Evolutionary conservation across 37 sponge, comb jelly and placozoan species (phyloP), one percentile per base, ranked within the genome.

Genomic region (Halisarca cf. caerulea): DNA sequence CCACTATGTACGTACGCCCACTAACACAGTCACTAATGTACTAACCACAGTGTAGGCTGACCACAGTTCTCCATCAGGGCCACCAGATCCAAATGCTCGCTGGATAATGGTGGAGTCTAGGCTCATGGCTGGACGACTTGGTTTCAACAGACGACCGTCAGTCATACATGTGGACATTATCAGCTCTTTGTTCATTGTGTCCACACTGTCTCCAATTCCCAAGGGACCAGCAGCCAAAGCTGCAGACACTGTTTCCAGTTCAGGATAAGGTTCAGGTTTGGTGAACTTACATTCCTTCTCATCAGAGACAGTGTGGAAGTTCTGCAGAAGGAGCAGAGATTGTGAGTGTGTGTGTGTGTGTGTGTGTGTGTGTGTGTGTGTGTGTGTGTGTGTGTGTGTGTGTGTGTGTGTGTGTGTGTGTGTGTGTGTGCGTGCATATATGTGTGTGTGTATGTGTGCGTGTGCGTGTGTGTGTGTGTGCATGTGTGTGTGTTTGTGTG

Each of bases 161-260:
- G 27, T 14, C 88, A 87, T 90, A 47, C 94, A 93, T 33, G 90
- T 93, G 3, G 89, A 80, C 88, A 93, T 84, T 58, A 93, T 89
- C 36, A 90, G 82, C 11, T 84, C 81, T 43, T 64, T 87, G 55
- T 93, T 80, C 25, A 55, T 75, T 14, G 38, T 57, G 6, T 39
- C 81, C 35, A 88, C 47, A 37, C 61, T 54, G 54, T 94, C 94
- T 57, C 90, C 81, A 55, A 87, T 86, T 20, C 93, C 93, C 20
- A 92, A 77, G 18, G 93, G 93, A 1, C 94, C 94, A n/a, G 75
- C 82, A 80, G 87, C 79, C 47, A 89, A 70, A 3, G 86, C 85
- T 41, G 94, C 88, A 21, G 80, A 88, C 80, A 75, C 75, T 27
- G 86, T 82, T 81, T 90, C 88, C 59, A 94, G 83, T n/a, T 58